These are phyloP conservation scores for Andrena bucephala DNA, from an alignment of 2,888 invertebrate genomes.

Conservation along the genomic window DNA sequence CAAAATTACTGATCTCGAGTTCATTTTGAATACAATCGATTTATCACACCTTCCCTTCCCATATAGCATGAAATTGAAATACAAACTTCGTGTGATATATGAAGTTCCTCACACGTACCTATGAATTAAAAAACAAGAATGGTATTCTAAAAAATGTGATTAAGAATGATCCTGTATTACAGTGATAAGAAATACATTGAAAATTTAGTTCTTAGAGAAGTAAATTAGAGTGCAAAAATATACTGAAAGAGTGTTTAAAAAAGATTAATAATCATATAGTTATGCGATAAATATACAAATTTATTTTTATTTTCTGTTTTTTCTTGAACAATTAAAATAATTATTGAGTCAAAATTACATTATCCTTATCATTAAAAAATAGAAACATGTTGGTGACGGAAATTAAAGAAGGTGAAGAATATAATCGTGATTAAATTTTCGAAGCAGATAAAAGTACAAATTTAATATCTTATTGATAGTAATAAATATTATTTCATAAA, in stretches of 20 bases:
- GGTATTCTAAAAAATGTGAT: no score
- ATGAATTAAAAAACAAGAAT: no score
- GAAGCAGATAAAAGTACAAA: slow-evolving; percentile 16
- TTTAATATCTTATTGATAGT: background rate
- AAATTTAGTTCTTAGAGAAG: no score
- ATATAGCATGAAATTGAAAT: no score
- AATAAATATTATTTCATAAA: slow-evolving; percentile 13
- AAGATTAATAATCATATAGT: slow-evolving; percentile 6
- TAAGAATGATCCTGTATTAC: no score
- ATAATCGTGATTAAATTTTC: background rate
- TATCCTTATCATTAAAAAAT: background rate
- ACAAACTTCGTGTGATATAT: no score
- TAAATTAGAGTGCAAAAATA: no score
- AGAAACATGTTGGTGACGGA: slow-evolving; percentile 2
- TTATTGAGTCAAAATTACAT: slow-evolving; percentile 7
- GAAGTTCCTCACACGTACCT: no score
- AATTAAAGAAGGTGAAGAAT: background rate
- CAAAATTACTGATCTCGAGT: no score
- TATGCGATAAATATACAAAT: slow-evolving; percentile 39
- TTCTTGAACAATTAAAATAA: slow-evolving; percentile 14
- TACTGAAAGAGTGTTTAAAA: background rate
- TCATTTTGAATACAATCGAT: no score
- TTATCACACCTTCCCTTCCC: no score
- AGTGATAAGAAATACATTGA: no score
- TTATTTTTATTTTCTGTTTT: slow-evolving; percentile 11